Conservation (phyloP, 2,797 vertebrate species). For the Cirrhinus molitorella region DNA sequence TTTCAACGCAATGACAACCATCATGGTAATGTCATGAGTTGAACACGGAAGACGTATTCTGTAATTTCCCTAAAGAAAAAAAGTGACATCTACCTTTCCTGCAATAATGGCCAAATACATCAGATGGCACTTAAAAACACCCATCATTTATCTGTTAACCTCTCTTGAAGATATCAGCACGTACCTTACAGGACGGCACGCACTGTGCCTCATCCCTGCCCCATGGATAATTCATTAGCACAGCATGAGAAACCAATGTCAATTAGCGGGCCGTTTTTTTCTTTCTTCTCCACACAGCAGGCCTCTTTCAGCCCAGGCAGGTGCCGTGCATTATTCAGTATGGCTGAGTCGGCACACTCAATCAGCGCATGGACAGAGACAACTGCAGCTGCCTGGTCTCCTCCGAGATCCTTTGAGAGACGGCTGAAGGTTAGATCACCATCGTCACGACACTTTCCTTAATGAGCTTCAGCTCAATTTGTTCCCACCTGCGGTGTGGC, state of each 20-base stretch:
- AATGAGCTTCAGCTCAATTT: slow-evolving; percentile 50
- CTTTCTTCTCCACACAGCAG: slow-evolving; percentile 67
- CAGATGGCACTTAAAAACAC: slow-evolving; percentile 21
- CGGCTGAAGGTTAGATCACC: slow-evolving; percentile 21
- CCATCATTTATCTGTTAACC: slow-evolving; percentile 53
- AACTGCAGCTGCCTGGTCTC: slow-evolving; percentile 50
- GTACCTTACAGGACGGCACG: slow-evolving; percentile 59
- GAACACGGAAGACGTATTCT: background rate
- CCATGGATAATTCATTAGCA: slow-evolving; percentile 76
- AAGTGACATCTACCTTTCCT: background rate
- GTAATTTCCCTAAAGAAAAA: background rate
- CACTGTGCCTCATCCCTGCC: slow-evolving; percentile 43
- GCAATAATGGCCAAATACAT: slow-evolving; percentile 15
- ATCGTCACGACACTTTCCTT: slow-evolving; percentile 17
- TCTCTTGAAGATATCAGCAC: slow-evolving; percentile 25
- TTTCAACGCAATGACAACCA: background rate
- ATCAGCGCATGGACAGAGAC: slow-evolving; percentile 46
- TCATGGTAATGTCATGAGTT: background rate
- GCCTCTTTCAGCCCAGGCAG: slow-evolving; percentile 54
- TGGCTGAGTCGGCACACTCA: slow-evolving; percentile 65
- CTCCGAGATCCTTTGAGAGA: slow-evolving; percentile 62
- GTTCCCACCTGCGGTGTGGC: slow-evolving; percentile 11
- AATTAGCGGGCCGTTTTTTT: slow-evolving; percentile 74
- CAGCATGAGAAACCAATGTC: slow-evolving; percentile 77
- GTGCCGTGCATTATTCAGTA: slow-evolving; percentile 72